Conservation (phyloP, 1,140 invertebrate genomes). For the Anagrus nilaparvatae region DNA sequence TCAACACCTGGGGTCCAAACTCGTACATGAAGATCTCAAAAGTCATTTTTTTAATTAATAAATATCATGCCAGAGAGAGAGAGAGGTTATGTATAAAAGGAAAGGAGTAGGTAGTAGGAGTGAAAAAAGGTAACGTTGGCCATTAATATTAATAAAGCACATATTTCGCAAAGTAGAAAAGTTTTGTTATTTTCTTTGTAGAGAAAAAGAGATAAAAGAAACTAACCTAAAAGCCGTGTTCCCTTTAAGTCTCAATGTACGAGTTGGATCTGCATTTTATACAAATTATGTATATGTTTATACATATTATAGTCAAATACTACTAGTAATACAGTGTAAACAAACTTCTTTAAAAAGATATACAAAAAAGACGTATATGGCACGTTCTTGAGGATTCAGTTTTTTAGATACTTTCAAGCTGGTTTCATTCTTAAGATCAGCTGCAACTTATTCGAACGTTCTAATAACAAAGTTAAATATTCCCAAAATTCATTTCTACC, state of each 20-base stretch:
- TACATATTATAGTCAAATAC: conserved; percentile 25
- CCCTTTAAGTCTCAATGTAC: conserved; percentile 32
- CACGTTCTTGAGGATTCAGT: too few species aligned
- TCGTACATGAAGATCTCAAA: conserved; percentile 40
- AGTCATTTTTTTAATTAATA: background rate
- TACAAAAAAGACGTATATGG: too few species aligned
- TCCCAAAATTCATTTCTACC: too few species aligned
- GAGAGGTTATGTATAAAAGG: too few species aligned
- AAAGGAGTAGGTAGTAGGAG: too few species aligned
- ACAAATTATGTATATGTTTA: conserved; percentile 10
- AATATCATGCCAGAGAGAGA: background rate
- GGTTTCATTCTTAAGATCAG: too few species aligned
- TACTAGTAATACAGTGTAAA: conserved; percentile 23
- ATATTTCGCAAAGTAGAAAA: background rate
- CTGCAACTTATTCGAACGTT: too few species aligned
- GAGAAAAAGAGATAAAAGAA: background rate
- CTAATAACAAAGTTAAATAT: too few species aligned
- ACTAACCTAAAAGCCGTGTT: background rate
- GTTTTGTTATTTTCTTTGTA: background rate
- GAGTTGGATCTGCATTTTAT: conserved; percentile 24
- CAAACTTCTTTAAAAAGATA: too few species aligned
- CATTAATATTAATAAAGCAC: background rate
- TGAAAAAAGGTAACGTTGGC: background rate
- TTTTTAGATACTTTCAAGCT: too few species aligned
- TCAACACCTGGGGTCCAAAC: conserved; percentile 45